A percentile compares a stretch with the other conserved stretches of the same genome.
These are phyloP conservation scores for Podabrus alpinus DNA, from an alignment of 2,888 invertebrate species.

Conservation along the genomic window DNA sequence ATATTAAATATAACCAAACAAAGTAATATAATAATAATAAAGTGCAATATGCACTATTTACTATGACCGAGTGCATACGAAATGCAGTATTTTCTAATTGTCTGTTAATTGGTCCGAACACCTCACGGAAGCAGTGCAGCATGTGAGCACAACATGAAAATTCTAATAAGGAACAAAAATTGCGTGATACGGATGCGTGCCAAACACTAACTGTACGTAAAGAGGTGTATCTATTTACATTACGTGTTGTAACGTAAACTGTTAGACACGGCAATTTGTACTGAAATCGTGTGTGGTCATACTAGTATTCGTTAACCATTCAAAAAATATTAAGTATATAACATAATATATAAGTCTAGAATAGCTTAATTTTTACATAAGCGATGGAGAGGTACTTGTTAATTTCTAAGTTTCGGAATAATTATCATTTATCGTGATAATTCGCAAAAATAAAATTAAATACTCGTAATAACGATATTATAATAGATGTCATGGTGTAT, in stretches of 20 bases:
- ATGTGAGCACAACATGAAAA: slow-evolving; percentile 39
- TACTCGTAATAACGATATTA: neutral
- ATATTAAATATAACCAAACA: slow-evolving; percentile 20
- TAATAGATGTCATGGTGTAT: too few relatives aligned
- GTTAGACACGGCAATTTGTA: slow-evolving; percentile 38
- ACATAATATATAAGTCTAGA: too few relatives aligned
- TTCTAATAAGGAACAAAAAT: slow-evolving; percentile 40
- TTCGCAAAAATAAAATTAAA: neutral
- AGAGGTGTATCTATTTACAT: slow-evolving; percentile 42
- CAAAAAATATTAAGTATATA: neutral
- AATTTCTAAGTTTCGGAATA: neutral
- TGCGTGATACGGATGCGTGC: slow-evolving; percentile 42
- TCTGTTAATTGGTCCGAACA: slow-evolving; percentile 41
- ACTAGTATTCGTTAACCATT: neutral
- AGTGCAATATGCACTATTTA: slow-evolving; percentile 39
- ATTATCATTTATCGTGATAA: neutral
- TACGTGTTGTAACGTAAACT: slow-evolving; percentile 40
- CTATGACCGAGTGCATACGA: slow-evolving; percentile 34
- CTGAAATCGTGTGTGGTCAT: slow-evolving; percentile 34
- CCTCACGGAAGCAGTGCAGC: slow-evolving; percentile 39
- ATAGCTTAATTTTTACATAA: neutral
- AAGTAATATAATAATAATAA: slow-evolving; percentile 15
- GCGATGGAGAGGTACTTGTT: too few relatives aligned
- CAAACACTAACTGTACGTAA: slow-evolving; percentile 39
- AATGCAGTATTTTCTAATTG: slow-evolving; percentile 43